phyloP scores from a whole-genome alignment of 2,888 invertebrate species.

The Philaethria dido region DNA sequence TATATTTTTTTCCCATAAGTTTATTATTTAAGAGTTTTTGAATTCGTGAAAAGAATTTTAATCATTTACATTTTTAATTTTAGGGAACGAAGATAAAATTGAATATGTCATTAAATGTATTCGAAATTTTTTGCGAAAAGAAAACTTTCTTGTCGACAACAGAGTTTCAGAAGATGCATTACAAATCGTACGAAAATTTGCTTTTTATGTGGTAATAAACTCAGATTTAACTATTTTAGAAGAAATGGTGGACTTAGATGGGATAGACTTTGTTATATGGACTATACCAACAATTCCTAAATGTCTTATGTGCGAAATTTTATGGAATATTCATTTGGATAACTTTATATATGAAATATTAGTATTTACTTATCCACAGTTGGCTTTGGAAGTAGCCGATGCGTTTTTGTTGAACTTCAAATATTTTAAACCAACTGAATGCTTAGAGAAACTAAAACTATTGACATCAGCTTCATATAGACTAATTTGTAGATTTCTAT shows the following conservation, averaged over 20 bases:
- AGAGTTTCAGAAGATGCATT: conserved; percentile 49
- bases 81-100: conserved; percentile 74
- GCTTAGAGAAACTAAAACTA: conserved; percentile 56
- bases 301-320: conserved; percentile 70
- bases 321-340: conserved; percentile 69
- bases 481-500: conserved; percentile 62
- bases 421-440: conserved; percentile 62
- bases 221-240: conserved; percentile 62
- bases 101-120: conserved; percentile 56
- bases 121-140: conserved; percentile 57
- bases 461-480: conserved; percentile 61
- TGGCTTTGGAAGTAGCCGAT: conserved; percentile 64
- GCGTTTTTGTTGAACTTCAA: conserved; percentile 66
- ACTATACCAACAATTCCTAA: conserved; percentile 68
- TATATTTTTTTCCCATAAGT: neutral
- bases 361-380: conserved; percentile 58
- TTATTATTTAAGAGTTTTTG: conserved; percentile 2
- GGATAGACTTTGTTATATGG: conserved; percentile 64
- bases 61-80: conserved; percentile 38
- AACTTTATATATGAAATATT: conserved; percentile 66
- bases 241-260: conserved; percentile 62
- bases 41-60: too few relatives aligned
- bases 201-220: conserved; percentile 69
- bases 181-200: conserved; percentile 58
- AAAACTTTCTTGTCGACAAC: conserved; percentile 56